Evolutionary conservation across 2,888 invertebrate genomes (phyloP), one percentile per base, ranked within the genome.

Genomic region (Drosophila stalkeri): DNA sequence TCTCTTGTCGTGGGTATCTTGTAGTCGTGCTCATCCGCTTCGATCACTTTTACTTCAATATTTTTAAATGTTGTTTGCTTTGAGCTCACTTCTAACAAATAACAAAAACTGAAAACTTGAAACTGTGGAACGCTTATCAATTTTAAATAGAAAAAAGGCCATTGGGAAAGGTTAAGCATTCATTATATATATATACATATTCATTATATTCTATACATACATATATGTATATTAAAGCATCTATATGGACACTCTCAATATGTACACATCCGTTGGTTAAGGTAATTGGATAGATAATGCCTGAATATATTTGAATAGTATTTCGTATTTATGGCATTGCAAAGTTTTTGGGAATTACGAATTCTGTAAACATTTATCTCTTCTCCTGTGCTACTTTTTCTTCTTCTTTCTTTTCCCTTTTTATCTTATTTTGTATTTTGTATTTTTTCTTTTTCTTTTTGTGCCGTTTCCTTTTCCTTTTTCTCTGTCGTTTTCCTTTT

Each of bases 151-250:
- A 39, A 52, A 72, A 89, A 89, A 86, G 85, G 85, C 82, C 85
- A 90, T 47, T 67, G 66, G 75, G 39, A 85, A 71, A 89, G 85
- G 85, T 85, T 85, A 80, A 60, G 63, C 67, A 46, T 59, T 60
- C n/a, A 55, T 55, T 55, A 55, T 55, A 55, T 7, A 8, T 23
- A 41, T 41, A 56, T 20, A 31, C 23, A 39, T 31, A 23, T 41
- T 11, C 11, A 41, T n/a, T 33, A 33, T 9, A 14, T 16, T 31
- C 9, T 14, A 31, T 41, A 27, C 27, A 11, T 18, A 35, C 2
- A 59, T 14, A 14, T 5, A 46, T 16, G 4, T 16, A 46, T 46
- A 46, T 23, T 46, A 3, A 14, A 23, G 9, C 16, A 37, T 51
- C 49, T 8, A 20, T 16, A 33, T 16, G n/a, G 8, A n/a, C n/a